These are phyloP conservation scores for Craniophora ligustri DNA, from an alignment of 2,888 invertebrate species.

Conservation along the genomic window DNA sequence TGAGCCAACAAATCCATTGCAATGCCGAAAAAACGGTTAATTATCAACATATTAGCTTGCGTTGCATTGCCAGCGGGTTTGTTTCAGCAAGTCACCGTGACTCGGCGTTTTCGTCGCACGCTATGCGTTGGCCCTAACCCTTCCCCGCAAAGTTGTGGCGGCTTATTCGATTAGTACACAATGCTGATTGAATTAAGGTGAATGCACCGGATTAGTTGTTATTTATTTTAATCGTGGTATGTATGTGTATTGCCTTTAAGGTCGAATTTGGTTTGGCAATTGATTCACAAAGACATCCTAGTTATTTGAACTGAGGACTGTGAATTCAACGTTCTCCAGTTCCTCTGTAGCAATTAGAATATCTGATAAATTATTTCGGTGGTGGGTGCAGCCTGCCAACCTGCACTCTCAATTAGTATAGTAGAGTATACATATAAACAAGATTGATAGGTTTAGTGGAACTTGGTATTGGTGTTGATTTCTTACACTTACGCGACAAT, in stretches of 20 bases:
- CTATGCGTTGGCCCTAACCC: slow-evolving; percentile 67
- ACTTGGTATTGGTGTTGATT: no score
- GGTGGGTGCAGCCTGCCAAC: no score
- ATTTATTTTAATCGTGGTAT: slow-evolving; percentile 51
- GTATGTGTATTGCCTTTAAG: slow-evolving; percentile 65
- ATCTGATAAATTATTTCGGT: no score
- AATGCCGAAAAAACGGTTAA: slow-evolving; percentile 26
- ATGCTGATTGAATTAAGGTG: slow-evolving; percentile 86
- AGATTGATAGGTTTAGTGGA: no score
- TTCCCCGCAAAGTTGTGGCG: slow-evolving; percentile 74
- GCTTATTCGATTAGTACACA: slow-evolving; percentile 86
- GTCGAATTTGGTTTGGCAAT: no score
- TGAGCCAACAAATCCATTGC: slow-evolving; percentile 20
- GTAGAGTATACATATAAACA: no score
- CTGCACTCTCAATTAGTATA: no score
- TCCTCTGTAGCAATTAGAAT: no score
- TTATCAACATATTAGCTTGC: slow-evolving; percentile 47
- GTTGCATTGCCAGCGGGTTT: slow-evolving; percentile 38
- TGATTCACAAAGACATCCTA: no score
- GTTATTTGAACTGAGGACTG: no score
- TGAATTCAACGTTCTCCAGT: no score
- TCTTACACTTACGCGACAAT: no score
- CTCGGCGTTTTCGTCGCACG: slow-evolving; percentile 58
- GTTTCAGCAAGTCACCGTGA: slow-evolving; percentile 33
- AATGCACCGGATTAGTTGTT: slow-evolving; percentile 64